Base-by-base conservation (phyloP, 2,113 vertebrate species). In the Odocoileus virginianus region DNA sequence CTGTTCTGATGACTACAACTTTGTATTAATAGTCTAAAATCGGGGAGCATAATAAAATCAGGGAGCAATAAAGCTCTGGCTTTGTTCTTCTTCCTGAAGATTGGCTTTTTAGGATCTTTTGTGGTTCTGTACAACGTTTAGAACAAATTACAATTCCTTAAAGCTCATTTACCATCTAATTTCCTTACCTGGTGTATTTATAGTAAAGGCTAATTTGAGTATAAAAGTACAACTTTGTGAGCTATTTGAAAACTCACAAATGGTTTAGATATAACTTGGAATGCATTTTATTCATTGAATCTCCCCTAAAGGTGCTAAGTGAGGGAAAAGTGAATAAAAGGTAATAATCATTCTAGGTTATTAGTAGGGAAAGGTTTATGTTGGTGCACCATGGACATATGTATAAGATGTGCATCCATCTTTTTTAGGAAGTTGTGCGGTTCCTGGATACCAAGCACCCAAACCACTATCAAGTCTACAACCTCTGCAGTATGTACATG, bases 381-480 rank as follows among this genome's bases (percentile, higher is more conserved):
- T 36, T 85, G 86, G 15, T 76, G 15, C 16, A 74, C 76, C 5
- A 9, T n/a, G 25, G 21, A 30, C 91, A 43, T 55, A n/a, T 55
- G 30, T 64, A 3, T 87, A 95, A 97, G 50, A 17, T 85, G 0
- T 1, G 28, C 71, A 87, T 95, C 2, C 78, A 52, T 89, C 97
- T 97, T 81, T 92, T 98, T 64, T 97, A 99, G 99, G 99, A 99
- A 93, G 99, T 99, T 78, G 99, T 98, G 21, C 98, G 99, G 83
- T 99, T 99, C 98, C 98, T 99, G 58, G 99, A 99, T 96, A 99
- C 99, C 47, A 99, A 99, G 98, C 99, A 99, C 74, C 98, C 95
- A 94, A 98, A 98, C 89, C 99, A 99, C 97, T 99, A 99, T 98
- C 99, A 98, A 99, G 99, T 99, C 95, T 99, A 99, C 98, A 99